Conservation (phyloP, 2,797 vertebrate species). For the Onychomys torridus region DNA sequence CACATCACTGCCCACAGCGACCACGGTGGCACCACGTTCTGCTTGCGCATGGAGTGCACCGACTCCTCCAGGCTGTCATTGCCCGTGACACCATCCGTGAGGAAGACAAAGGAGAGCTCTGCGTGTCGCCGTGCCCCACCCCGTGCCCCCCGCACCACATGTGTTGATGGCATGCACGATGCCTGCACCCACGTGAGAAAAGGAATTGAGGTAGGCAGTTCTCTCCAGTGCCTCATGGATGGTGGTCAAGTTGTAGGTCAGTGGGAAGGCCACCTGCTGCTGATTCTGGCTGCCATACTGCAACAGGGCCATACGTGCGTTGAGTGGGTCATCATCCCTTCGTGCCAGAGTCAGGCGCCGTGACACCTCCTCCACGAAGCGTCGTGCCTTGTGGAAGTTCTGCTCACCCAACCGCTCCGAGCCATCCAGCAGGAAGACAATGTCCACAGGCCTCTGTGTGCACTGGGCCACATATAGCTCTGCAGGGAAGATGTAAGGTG, state of each 20-base stretch:
- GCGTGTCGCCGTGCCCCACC: slow-evolving; percentile 88
- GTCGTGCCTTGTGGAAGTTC: slow-evolving; percentile 92
- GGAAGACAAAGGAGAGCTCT: slow-evolving; percentile 94
- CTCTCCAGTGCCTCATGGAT: slow-evolving; percentile 89
- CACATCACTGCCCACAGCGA: slow-evolving; percentile 91
- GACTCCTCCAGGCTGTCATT: slow-evolving; percentile 91
- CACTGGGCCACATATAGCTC: slow-evolving; percentile 96
- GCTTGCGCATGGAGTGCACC: slow-evolving; percentile 92
- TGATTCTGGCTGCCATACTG: slow-evolving; percentile 93
- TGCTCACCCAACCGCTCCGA: slow-evolving; percentile 95
- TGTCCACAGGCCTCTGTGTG: slow-evolving; percentile 94
- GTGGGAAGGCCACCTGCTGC: slow-evolving; percentile 90
- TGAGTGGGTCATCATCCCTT: slow-evolving; percentile 87
- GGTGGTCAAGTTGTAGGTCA: slow-evolving; percentile 91
- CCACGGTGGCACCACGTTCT: slow-evolving; percentile 91
- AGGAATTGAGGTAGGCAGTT: slow-evolving; percentile 94
- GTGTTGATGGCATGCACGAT: slow-evolving; percentile 94
- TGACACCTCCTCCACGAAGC: slow-evolving; percentile 93
- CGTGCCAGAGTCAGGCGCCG: slow-evolving; percentile 90
- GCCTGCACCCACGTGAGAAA: slow-evolving; percentile 94
- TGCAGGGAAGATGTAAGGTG: slow-evolving; percentile 86
- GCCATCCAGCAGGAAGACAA: slow-evolving; percentile 96
- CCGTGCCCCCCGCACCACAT: slow-evolving; percentile 81
- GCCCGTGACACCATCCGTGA: slow-evolving; percentile 93
- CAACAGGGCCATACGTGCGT: slow-evolving; percentile 93